Base-by-base conservation (phyloP, 2,888 invertebrate species). In the Criorhina ranunculi region DNA sequence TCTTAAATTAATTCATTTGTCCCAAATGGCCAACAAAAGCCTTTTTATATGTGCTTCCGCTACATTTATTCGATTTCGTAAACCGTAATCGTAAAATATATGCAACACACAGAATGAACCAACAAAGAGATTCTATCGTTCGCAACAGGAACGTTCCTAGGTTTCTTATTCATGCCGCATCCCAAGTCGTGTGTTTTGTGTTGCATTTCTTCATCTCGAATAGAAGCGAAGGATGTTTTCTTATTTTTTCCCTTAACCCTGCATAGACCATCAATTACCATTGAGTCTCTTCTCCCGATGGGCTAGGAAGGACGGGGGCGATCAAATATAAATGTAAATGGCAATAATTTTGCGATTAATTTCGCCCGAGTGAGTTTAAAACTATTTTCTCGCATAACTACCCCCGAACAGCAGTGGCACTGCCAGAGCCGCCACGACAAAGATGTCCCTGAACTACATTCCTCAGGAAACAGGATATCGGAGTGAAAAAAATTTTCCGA, bases 301-400 rank as follows among this genome's bases (percentile, higher is more conserved):
- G 60, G 42, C 42, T 42, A 55, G 11, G 24, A 40, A 53, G 57
- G 24, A 49, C 8, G 15, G 29, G 53, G 57, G 24, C 60, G 59
- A 80, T 79, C 69, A 69, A 70, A 79, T 79, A 79, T 66, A 83
- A 73, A 83, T 83, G 73, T 78, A 80, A 85, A 85, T 62, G 75
- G 76, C 70, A 85, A 85, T 85, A 80, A 85, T 85, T 85, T 85
- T 85, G 66, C 85, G 76, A 83, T 85, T 85, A 85, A 85, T 85
- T 85, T 67, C 80, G 46, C 66, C 24, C 80, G 75, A 85, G 55
- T 66, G 85, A 76, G 70, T 85, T 76, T 44, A 70, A 85, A 85
- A 80, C 75, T 79, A 69, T 85, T 79, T 79, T 73, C 75, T 75
- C 40, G 59, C 83, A 80, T 59, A 85, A 64, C 75, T 35, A 40